phyloP scores from a whole-genome alignment of 2,888 invertebrate species.

The Celastrina argiolus region DNA sequence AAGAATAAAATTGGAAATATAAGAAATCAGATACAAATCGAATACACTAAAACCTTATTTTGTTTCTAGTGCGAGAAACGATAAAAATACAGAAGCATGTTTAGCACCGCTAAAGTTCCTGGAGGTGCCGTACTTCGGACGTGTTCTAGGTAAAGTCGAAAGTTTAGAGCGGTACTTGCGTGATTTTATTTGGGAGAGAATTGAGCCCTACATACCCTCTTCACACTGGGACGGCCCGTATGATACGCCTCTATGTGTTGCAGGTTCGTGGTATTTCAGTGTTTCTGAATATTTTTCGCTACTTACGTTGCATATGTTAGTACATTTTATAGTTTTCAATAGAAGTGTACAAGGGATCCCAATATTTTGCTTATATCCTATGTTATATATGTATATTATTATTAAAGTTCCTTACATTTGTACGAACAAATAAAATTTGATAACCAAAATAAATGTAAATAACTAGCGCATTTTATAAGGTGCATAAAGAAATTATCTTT shows the following conservation, averaged over 20 bases:
- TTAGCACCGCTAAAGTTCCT: constrained; percentile 53
- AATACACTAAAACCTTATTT: not conserved
- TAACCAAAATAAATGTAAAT: too few relatives aligned
- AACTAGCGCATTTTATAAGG: too few relatives aligned
- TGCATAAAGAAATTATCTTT: too few relatives aligned
- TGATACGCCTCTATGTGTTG: constrained; percentile 49
- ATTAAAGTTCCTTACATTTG: too few relatives aligned
- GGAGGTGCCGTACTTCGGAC: constrained; percentile 55
- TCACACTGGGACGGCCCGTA: constrained; percentile 52
- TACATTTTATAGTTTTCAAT: not conserved
- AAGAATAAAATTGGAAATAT: too few relatives aligned
- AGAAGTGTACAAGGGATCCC: not conserved
- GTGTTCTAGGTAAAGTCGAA: constrained; percentile 44
- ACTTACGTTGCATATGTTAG: not conserved
- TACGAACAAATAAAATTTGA: too few relatives aligned
- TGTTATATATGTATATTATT: too few relatives aligned
- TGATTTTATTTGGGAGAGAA: constrained; percentile 49
- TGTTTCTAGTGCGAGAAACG: constrained; percentile 50
- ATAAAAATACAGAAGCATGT: constrained; percentile 47
- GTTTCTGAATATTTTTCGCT: constrained; percentile 24
- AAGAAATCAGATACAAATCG: not conserved
- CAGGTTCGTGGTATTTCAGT: constrained; percentile 41
- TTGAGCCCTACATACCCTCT: constrained; percentile 48
- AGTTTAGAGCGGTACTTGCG: constrained; percentile 37
- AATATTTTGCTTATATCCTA: too few relatives aligned